Conservation (phyloP, 2,888 invertebrate species). For the Pomacea canaliculata region DNA sequence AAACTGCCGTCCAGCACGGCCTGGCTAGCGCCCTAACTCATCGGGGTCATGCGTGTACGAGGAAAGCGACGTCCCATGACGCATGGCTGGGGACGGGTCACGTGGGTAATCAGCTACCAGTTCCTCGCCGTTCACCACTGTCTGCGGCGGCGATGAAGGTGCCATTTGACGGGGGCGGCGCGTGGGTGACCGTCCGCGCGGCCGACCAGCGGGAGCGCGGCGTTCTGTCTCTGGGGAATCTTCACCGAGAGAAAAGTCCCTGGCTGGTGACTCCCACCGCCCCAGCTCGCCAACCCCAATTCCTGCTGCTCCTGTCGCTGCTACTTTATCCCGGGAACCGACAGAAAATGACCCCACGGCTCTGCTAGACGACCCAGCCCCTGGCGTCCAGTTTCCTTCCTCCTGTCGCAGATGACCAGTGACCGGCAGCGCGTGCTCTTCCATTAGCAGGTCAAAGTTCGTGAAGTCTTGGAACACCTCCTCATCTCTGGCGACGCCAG, state of each 20-base stretch:
- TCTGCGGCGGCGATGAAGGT: background rate
- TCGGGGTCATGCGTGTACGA: background rate
- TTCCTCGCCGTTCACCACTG: slow-evolving; percentile 29
- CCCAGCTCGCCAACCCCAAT: background rate
- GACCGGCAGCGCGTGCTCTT: slow-evolving; percentile 6
- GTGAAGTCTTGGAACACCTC: slow-evolving; percentile 39
- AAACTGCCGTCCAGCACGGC: slow-evolving; percentile 50
- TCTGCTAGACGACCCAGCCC: background rate
- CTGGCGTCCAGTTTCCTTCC: too few species aligned
- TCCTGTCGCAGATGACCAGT: slow-evolving; percentile 20
- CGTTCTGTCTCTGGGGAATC: background rate
- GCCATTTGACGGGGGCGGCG: background rate
- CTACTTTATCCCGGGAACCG: too few species aligned
- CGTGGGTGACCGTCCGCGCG: background rate
- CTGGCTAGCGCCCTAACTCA: slow-evolving; percentile 4
- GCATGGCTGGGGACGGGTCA: slow-evolving; percentile 20
- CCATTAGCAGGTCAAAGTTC: slow-evolving; percentile 31
- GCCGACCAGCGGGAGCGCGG: background rate
- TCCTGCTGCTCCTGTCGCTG: background rate
- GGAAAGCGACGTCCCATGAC: slow-evolving; percentile 12
- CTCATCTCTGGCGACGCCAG: slow-evolving; percentile 34
- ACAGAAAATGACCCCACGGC: background rate
- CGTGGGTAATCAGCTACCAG: slow-evolving; percentile 31
- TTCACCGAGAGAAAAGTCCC: background rate
- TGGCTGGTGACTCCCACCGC: background rate